Conservation (phyloP, 2,797 vertebrate species). For the Lemur catta region DNA sequence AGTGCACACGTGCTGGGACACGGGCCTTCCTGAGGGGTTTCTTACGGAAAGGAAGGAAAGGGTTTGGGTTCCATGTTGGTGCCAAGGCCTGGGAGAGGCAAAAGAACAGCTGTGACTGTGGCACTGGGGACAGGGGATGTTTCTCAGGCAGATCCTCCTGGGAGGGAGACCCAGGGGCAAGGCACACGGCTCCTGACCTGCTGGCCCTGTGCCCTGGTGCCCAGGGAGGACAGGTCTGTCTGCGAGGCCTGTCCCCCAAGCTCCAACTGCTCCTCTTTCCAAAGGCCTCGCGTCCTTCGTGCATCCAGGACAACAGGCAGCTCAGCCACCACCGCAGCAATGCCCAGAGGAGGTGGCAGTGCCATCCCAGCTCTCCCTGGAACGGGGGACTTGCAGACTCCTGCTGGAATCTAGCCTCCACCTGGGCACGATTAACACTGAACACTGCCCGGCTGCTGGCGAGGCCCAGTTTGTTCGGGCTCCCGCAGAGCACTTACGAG, state of each 20-base stretch:
- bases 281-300: neutral
- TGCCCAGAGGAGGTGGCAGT: neutral
- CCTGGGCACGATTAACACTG: accelerated
- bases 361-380: neutral
- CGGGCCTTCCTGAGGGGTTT: neutral
- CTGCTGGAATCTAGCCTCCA: neutral
- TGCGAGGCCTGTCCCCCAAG: accelerated
- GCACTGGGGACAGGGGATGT: neutral
- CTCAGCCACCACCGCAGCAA: no score
- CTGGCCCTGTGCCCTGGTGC: accelerated
- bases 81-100: neutral
- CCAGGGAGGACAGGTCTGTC: neutral
- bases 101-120: neutral
- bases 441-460: neutral
- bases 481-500: neutral
- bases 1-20: accelerated
- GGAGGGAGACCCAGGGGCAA: neutral
- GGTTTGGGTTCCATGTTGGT: no score
- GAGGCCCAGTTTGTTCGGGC: neutral
- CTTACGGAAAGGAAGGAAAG: neutral
- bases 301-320: accelerated
- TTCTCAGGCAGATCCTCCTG: accelerated
- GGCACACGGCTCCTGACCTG: accelerated
- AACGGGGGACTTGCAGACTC: neutral
- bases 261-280: neutral